A percentile compares a stretch with the other conserved stretches of the same genome.
These are phyloP conservation scores for Pogonophryne albipinna DNA, from an alignment of 2,797 vertebrate genomes.

Conservation along the genomic window DNA sequence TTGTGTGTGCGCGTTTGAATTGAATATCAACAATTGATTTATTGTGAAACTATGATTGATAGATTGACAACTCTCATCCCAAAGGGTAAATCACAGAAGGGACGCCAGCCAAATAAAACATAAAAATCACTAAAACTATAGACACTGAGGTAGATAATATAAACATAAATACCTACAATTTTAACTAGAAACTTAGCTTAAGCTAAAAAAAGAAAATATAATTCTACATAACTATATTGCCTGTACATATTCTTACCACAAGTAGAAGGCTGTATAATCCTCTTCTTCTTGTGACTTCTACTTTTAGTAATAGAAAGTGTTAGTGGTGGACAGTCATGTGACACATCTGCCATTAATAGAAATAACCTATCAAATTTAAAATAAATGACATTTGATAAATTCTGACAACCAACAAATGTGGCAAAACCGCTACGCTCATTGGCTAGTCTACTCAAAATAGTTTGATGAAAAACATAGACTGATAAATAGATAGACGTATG, in stretches of 20 bases:
- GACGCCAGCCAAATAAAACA: not conserved
- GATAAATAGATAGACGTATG: too few species aligned
- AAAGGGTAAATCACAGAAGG: not conserved
- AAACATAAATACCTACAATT: not conserved
- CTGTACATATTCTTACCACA: not conserved
- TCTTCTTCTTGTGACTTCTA: not conserved
- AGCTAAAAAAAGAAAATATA: not conserved
- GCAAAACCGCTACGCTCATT: not conserved
- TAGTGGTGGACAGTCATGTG: not conserved
- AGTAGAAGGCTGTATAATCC: not conserved
- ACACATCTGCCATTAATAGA: not conserved
- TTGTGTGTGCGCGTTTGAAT: not conserved
- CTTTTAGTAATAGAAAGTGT: conserved; percentile 1
- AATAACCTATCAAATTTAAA: not conserved
- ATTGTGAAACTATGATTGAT: not conserved
- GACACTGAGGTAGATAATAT: not conserved
- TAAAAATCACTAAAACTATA: not conserved
- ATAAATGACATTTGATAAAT: not conserved
- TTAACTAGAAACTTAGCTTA: not conserved
- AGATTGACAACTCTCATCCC: not conserved
- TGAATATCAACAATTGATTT: not conserved
- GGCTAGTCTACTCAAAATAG: not conserved
- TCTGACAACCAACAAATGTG: not conserved
- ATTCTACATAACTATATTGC: not conserved
- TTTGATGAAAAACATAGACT: not conserved